Conservation (phyloP, 2,888 invertebrate genomes). For the Zonitis immaculata region DNA sequence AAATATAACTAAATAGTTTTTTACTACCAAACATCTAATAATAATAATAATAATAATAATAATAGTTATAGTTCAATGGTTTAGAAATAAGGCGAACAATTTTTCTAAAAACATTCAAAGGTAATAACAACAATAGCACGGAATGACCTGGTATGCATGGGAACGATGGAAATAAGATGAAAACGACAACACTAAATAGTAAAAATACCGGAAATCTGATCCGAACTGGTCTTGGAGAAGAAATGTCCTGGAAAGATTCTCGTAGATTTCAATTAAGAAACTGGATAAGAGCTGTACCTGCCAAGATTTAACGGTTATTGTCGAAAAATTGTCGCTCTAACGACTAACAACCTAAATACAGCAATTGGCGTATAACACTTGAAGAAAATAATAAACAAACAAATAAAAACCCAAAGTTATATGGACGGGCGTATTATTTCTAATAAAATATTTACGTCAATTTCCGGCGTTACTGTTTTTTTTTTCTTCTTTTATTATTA, state of each 20-base stretch:
- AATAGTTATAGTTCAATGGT: slow-evolving; percentile 18
- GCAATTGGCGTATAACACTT: slow-evolving; percentile 25
- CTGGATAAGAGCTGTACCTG: slow-evolving; percentile 37
- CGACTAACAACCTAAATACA: slow-evolving; percentile 35
- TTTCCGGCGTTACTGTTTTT: not conserved
- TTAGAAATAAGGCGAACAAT: slow-evolving; percentile 17
- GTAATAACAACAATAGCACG: slow-evolving; percentile 15
- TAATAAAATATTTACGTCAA: not conserved
- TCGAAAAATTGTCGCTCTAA: slow-evolving; percentile 33
- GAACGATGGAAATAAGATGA: slow-evolving; percentile 23
- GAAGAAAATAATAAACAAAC: not conserved
- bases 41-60: too few relatives aligned
- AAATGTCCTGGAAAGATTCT: slow-evolving; percentile 38
- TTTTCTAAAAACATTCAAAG: slow-evolving; percentile 13
- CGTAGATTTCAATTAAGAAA: slow-evolving; percentile 39
- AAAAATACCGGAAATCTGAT: slow-evolving; percentile 33
- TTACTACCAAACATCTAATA: not conserved
- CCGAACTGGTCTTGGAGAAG: slow-evolving; percentile 26
- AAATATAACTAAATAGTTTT: not conserved
- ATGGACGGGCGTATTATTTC: not conserved
- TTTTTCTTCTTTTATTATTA: not conserved
- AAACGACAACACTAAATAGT: slow-evolving; percentile 23
- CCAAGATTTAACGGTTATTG: slow-evolving; percentile 39
- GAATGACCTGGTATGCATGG: slow-evolving; percentile 4
- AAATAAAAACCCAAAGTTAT: not conserved